Base-by-base conservation (phyloP, 1,140 invertebrate species). In the Polyergus mexicanus region DNA sequence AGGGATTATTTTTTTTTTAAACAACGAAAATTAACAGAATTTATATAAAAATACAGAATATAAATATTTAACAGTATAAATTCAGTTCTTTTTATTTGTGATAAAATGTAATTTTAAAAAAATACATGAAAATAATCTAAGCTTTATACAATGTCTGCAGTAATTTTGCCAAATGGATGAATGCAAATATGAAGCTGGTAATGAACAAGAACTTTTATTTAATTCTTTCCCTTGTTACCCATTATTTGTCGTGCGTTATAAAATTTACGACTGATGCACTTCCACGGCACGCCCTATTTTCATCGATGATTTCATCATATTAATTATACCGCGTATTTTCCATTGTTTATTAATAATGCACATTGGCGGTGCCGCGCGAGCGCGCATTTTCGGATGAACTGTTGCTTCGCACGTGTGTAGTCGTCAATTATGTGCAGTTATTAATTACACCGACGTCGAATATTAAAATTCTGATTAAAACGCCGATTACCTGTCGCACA, bases 381-480 rank as follows among this genome's bases (percentile, higher is more conserved):
- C 28, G 16, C 8, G 13, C 38, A 41, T 74, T 83, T 62, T 74
- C 78, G 68, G 41, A 22, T 68, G 54, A 83, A 83, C 68, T 83
- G 78, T 83, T 83, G 78, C 68, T 83, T 74, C 78, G 13, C 28
- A 10, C 60, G 58, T 74, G 16, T 19, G 16, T 51, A 51, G 47
- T 19, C 47, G 13, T 51, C 47, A 51, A 51, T 51, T 51, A 51
- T 16, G 47, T 5, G 47, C 4, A 83, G 68, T 83, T 83, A 74
- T 72, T 72, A 72, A 83, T 83, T 83, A 83, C 54, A 74, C 68
- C 25, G 22, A 80, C 51, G 32, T 80, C 65, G 78, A 83, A 83
- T 83, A 83, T 83, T 83, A 83, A 83, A 83, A 83, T 83, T 83
- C 41, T 74, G 78, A 83, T 83, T 83, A 83, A 83, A 83, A 56